Percentiles rank a stretch among this genome's conserved stretches.
Conservation (phyloP, 2,113 vertebrate species). For the Muntiacus reevesi region DNA sequence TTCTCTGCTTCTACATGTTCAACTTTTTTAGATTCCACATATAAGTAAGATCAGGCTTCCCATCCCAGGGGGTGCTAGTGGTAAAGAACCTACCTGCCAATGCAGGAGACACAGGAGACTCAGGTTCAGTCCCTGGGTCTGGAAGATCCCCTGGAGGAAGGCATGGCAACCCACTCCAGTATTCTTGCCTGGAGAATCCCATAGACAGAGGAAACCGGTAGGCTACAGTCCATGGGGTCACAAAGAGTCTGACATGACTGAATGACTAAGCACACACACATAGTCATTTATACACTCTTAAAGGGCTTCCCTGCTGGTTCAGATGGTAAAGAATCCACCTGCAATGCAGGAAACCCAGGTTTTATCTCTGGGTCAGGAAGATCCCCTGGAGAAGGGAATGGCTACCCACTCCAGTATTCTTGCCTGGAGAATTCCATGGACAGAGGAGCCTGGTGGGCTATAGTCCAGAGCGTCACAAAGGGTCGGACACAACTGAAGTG, state of each 20-base stretch:
- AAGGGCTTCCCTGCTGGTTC: not conserved
- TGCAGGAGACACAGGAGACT: not conserved
- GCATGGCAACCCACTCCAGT: not conserved
- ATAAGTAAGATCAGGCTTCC: not conserved
- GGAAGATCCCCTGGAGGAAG: not conserved
- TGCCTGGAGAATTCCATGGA: not conserved
- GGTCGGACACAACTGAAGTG: not conserved
- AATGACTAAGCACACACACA: not conserved
- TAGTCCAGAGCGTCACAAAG: not conserved
- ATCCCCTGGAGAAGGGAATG: not conserved
- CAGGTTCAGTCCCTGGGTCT: not conserved
- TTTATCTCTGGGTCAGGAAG: not conserved
- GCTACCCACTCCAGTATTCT: not conserved
- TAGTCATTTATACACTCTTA: not conserved
- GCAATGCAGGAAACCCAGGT: not conserved
- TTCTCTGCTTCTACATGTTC: not conserved
- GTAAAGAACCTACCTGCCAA: not conserved
- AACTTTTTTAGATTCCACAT: not conserved
- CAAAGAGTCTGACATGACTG: not conserved
- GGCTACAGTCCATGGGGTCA: not conserved
- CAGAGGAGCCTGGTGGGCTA: not conserved
- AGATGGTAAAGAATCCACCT: not conserved
- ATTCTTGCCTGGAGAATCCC: not conserved
- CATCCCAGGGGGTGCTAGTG: not conserved
- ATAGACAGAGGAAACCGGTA: not conserved